Evolutionary conservation across 1,140 invertebrate genomes (phyloP), one percentile per base, ranked within the genome.

Genomic region (Arion vulgaris): DNA sequence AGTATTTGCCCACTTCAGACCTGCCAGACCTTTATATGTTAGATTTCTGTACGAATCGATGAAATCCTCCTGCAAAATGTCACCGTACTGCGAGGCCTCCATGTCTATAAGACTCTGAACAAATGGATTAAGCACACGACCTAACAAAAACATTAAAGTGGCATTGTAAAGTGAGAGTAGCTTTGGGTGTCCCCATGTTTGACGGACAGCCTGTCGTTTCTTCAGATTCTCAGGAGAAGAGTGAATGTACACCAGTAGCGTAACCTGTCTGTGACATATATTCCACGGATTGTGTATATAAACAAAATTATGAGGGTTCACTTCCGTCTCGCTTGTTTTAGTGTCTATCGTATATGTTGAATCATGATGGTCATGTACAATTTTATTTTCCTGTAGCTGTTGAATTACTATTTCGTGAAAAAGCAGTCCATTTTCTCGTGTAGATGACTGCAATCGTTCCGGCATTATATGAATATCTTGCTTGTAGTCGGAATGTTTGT

Each of bases 21-120:
- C 95, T 94, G 96, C 96, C 7, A 96, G 94, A 91, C 96, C 96
- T 91, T 97, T 97, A 88, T 96, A 96, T 1, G 96, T 97, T 91
- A 97, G 94, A 92, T 97, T 97, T 83, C 95, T 94, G 89, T 97
- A 97, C 45, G 93, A 93, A 92, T 97, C 96, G 15, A 93, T 80
- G 90, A 97, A 97, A 86, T 94, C 95, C 38, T 96, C 96, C 92
- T 96, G 95, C 38, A 97, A 94, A 79, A 97, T 93, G 89, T 97
- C 96, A 32, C 93, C 92, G 87, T 95, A 94, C 0, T 86, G 86
- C 4, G 88, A 87, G 86, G 94, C 94, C 90, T 97, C 96, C 66
- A 93, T 86, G 26, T 93, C 87, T 1, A 97, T 86, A 23, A 88
- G 86, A 0, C 89, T 82, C 85, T 95, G 94, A 51, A 86, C 81